Evolutionary conservation across 2,797 vertebrate species (phyloP), one percentile per base, ranked within the genome.

Genomic region (Clarias laeviceps): DNA sequence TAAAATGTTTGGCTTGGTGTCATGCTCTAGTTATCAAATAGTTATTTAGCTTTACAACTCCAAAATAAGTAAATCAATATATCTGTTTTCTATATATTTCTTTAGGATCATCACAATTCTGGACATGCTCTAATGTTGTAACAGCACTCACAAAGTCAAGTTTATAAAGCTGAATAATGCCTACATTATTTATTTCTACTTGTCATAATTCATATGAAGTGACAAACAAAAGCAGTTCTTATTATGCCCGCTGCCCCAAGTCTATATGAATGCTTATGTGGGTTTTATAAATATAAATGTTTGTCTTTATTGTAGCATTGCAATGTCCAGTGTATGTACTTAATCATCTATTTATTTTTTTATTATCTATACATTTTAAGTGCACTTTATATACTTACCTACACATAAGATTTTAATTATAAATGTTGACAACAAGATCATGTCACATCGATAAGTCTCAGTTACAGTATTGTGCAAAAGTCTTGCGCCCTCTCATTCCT

Each of bases 1-100:
- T 82, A 69, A 70, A 69, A 69, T 9, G n/a, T 57, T 57, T 20
- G 66, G 65, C 50, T 70, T 1, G 29, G 80, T 69, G 54, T 82
- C 80, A 69, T 82, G 50, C 50, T 57, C 50, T 59, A 37, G 66
- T 82, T 82, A 82, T 68, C 37, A 37, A 56, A 17, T 17, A 37
- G 0, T 56, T 82, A 57, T 56, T 70, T 24, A 57, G 65, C 29
- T 68, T 70, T 5, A 2, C 1, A 5, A 1, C 56, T 24, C 29
- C 20, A 61, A 37, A 61, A 37, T 37, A 78, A 78, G 27, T 69
- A 34, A 37, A 69, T 34, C 65, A 34, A 27, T 22, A 5, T n/a
- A 5, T 82, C 68, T 69, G 56, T 9, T 82, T 24, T 29, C 7
- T 4, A 20, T 64, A 9, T n/a, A 37, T 40, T 37, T n/a, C 57